Evolutionary conservation across 2,888 invertebrate species (phyloP), one percentile per base, ranked within the genome.

Genomic region (Drosophila longiperda): DNA sequence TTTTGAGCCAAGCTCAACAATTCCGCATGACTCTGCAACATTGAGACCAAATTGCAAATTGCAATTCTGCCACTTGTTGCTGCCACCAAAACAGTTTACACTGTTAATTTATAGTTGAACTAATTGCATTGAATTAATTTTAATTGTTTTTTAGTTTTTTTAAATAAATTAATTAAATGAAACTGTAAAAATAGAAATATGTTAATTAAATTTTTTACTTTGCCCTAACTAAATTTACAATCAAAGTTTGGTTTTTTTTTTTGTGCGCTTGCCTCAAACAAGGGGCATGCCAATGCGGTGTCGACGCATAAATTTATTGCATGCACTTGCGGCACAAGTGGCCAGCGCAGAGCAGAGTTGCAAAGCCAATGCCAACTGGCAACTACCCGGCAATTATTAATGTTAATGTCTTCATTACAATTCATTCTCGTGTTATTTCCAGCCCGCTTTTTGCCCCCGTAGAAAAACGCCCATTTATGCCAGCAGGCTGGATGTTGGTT

Each of bases 361-460:
- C n/a, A 15, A 33, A 15, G 26, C 23, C 29, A 32, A 29, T 29
- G 29, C 5, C 29, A 29, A 29, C 29, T 29, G 29, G 29, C 29
- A 29, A 29, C 29, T 29, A n/a, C n/a, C n/a, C n/a, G 58, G 64
- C 78, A 85, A 80, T 87, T 89, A 87, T 89, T 75, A 79, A 87
- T 87, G 87, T 78, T 87, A 89, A 87, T 89, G 75, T 83, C 87
- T 87, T 85, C 89, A 87, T 87, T 89, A 84, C 89, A 68, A 73
- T 81, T 78, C 76, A 81, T 84, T 62, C 57, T 59, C 78, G 52
- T 78, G 81, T 78, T 75, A 62, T 63, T 65, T 52, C 40, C 53
- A 15, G 55, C 58, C 48, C 29, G 53, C 64, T 58, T 48, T 64
- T 64, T 62, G 57, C 36, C 15, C n/a, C n/a, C 26, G 3, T 26